A percentile compares a stretch with the other conserved stretches of the same genome.
phyloP scores from a whole-genome alignment of 2,113 vertebrate species.

The Cyanoderma ruficeps region DNA sequence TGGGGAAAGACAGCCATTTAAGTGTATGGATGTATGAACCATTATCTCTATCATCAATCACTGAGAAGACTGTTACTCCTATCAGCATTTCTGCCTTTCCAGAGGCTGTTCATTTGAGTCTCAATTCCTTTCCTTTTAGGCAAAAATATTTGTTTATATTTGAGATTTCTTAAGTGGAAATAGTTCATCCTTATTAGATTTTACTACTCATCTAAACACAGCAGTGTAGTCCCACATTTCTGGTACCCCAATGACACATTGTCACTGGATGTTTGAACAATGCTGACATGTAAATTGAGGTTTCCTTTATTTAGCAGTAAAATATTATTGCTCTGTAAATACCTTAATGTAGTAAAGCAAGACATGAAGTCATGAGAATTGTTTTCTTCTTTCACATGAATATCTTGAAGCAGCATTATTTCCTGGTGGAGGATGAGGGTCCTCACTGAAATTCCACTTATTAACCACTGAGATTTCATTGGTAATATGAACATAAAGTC shows the following conservation, averaged over 20 bases:
- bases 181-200: neutral
- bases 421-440: neutral
- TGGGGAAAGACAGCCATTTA: conserved; percentile 36
- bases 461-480: neutral
- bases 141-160: neutral
- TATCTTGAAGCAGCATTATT: neutral
- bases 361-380: neutral
- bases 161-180: neutral
- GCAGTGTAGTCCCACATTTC: neutral
- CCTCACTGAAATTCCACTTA: neutral
- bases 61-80: neutral
- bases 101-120: neutral
- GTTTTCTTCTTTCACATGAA: neutral
- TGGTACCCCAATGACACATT: neutral
- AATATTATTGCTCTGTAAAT: neutral
- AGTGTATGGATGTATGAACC: conserved; percentile 35
- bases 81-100: neutral
- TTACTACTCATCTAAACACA: neutral
- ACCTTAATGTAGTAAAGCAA: neutral
- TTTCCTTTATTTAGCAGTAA: neutral
- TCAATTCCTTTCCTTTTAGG: neutral
- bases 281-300: neutral
- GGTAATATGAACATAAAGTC: neutral
- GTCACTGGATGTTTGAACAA: neutral
- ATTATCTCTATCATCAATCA: conserved; percentile 46